Evolutionary conservation across 2,113 vertebrate species (phyloP).

Genomic region (Pipa parva): DNA sequence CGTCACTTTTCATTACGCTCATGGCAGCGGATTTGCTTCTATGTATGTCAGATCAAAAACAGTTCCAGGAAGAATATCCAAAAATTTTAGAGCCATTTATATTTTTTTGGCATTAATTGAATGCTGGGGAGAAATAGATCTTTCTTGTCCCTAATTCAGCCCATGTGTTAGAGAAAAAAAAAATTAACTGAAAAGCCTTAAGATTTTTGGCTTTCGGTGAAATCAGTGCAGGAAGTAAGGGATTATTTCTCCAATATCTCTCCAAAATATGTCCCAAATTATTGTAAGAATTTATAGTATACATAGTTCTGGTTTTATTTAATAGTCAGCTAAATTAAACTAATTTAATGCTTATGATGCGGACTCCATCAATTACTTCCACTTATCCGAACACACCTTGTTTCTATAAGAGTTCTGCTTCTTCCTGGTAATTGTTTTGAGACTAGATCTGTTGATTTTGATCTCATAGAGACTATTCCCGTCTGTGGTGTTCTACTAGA

Average conservation of each 20-base stretch:
- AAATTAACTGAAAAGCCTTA: not conserved
- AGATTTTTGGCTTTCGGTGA: slow-evolving; percentile 47
- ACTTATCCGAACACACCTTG: slow-evolving; percentile 11
- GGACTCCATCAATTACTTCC: not conserved
- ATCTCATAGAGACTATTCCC: slow-evolving; percentile 54
- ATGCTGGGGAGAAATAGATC: slow-evolving; percentile 39
- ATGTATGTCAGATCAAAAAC: slow-evolving; percentile 36
- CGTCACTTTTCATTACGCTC: slow-evolving; percentile 13
- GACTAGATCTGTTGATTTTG: slow-evolving; percentile 22
- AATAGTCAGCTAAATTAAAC: not conserved
- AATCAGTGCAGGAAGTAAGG: slow-evolving; percentile 43
- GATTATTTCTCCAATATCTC: slow-evolving; percentile 28
- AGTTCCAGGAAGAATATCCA: slow-evolving; percentile 38
- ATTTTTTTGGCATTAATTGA: slow-evolving; percentile 49
- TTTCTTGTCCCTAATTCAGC: slow-evolving; percentile 51
- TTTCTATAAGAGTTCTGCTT: slow-evolving; percentile 9
- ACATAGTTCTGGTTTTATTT: not conserved
- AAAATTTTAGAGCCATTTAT: slow-evolving; percentile 29
- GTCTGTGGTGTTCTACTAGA: slow-evolving; percentile 38
- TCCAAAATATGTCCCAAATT: slow-evolving; percentile 13
- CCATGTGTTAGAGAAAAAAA: slow-evolving; percentile 41
- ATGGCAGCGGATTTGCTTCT: slow-evolving; percentile 9
- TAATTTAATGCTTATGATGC: not conserved
- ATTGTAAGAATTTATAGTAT: not conserved
- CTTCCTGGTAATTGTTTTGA: slow-evolving; percentile 44